Percentiles rank a stretch among this genome's conserved stretches.
Evolutionary conservation across 2,888 invertebrate genomes (phyloP).

Genomic region (Hydropsyche betteni): DNA sequence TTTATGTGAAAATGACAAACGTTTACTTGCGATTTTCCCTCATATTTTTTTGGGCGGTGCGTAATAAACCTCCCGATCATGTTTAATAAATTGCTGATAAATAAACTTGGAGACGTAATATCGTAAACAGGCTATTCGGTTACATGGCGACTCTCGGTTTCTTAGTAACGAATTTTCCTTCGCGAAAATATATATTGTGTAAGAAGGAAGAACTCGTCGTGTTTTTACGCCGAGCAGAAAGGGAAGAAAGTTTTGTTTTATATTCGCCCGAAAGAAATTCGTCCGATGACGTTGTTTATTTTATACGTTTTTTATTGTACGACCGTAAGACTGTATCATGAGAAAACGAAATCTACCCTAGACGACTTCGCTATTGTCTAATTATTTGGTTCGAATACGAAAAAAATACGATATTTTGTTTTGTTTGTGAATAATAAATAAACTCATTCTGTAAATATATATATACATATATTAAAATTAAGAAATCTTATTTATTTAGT

Average conservation of each 20-base stretch:
- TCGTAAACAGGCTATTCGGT: slow-evolving; percentile 25
- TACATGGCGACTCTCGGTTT: not conserved
- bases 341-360: too few relatives aligned
- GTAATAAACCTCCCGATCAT: slow-evolving; percentile 7
- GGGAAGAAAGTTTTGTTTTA: slow-evolving; percentile 7
- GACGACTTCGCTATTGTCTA: too few relatives aligned
- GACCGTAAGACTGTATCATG: not conserved
- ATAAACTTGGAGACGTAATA: slow-evolving; percentile 19
- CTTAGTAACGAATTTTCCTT: slow-evolving; percentile 8
- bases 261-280: slow-evolving; percentile 3
- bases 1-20: slow-evolving; percentile 7
- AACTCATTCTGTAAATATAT: too few relatives aligned
- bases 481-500: too few relatives aligned
- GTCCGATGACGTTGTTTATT: slow-evolving; percentile 20
- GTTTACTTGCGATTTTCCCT: not conserved
- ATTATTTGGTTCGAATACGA: too few relatives aligned
- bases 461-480: too few relatives aligned
- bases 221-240: not conserved
- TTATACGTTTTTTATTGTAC: slow-evolving; percentile 16
- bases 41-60: not conserved
- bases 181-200: not conserved
- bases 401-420: too few relatives aligned
- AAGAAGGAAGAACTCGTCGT: not conserved
- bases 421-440: too few relatives aligned
- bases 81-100: slow-evolving; percentile 24